Base-by-base conservation (phyloP, 2,888 invertebrate genomes). In the Cyclophora albipunctata region DNA sequence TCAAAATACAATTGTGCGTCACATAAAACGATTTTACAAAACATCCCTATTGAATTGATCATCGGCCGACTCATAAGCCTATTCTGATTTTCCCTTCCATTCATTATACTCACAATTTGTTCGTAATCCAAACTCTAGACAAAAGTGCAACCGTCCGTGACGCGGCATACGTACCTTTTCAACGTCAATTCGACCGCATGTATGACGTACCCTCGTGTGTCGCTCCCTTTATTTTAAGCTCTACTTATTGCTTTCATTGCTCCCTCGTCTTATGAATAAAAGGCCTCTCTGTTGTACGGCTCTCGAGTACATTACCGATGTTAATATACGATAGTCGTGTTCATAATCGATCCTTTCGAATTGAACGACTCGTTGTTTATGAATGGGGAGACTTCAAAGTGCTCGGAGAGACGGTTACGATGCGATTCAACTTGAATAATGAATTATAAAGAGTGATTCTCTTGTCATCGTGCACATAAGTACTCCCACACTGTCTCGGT, bases 301-400 rank as follows among this genome's bases (percentile, higher is more conserved):
- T 73, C 73, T 74, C 65, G 57, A 75, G 78, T 69, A 80, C 79
- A 83, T 84, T 84, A 83, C 68, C 71, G 78, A 82, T 77, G 78
- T 77, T 81, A 84, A 82, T 83, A 81, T 68, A 68, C 75, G 77
- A 80, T 81, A 77, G 72, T 71, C 74, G 69, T 67, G 73, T 68
- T 69, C 72, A 75, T 78, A 78, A 82, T 80, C 78, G 81, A 80
- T 78, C 67, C 71, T 65, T 67, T 66, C 67, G 64, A 64, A 67
- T 72, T 71, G 64, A 73, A 71, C 72, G 67, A 67, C 60, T 69
- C 62, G 62, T 62, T 56, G 54, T 57, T 51, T 57, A 61, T 62
- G 59, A 66, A 58, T 59, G 59, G 64, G 53, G 60, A 57, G 58
- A 58, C 58, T 50, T 61, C 59, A 59, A 59, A 64, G 63, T 55